phyloP scores from a whole-genome alignment of 2,888 invertebrate species.

The Cacoxenus indagator region DNA sequence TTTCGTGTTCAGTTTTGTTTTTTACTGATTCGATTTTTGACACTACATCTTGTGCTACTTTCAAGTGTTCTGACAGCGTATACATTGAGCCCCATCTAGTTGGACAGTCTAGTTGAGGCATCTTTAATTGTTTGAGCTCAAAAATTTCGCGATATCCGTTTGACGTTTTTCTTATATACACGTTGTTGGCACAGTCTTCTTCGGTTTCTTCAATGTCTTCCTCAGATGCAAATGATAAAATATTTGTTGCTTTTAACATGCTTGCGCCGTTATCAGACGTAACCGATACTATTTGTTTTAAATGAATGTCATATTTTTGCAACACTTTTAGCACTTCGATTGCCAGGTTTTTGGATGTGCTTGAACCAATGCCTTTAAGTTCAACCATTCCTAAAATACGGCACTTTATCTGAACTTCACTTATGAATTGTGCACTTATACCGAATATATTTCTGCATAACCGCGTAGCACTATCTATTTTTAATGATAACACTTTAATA shows the following conservation, averaged over 20 bases:
- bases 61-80: neutral
- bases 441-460: slow-evolving; percentile 22
- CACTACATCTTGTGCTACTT: neutral
- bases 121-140: slow-evolving; percentile 3
- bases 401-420: slow-evolving; percentile 11
- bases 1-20: neutral
- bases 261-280: slow-evolving; percentile 32
- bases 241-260: slow-evolving; percentile 26
- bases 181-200: neutral
- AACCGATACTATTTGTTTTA: slow-evolving; percentile 29
- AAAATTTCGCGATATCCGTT: slow-evolving; percentile 7
- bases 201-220: neutral
- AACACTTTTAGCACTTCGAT: slow-evolving; percentile 22
- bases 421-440: slow-evolving; percentile 25
- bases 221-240: neutral
- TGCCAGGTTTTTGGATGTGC: slow-evolving; percentile 16
- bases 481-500: slow-evolving; percentile 25
- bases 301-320: slow-evolving; percentile 27
- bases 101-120: neutral
- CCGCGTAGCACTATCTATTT: slow-evolving; percentile 31
- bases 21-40: neutral
- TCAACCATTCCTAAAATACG: slow-evolving; percentile 28
- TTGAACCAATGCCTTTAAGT: slow-evolving; percentile 21
- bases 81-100: neutral
- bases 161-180: neutral